Evolutionary conservation across 2,888 invertebrate species (phyloP).

Genomic region (Hydriomena furcata): DNA sequence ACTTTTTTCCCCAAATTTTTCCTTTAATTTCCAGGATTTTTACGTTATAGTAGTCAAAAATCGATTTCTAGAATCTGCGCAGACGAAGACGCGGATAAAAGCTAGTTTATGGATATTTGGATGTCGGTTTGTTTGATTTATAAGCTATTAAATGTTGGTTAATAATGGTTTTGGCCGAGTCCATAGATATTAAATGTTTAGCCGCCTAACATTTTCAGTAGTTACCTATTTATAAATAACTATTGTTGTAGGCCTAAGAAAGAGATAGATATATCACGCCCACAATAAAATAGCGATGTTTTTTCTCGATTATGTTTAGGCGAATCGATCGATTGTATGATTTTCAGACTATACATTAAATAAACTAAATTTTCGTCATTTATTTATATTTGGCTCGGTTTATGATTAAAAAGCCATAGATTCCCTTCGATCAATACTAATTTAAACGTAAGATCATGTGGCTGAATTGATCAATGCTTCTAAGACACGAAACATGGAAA

Average conservation of each 20-base stretch:
- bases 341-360: no score
- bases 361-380: no score
- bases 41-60: no score
- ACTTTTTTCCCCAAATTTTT: no score
- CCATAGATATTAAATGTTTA: slow-evolving; percentile 9
- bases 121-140: slow-evolving; percentile 26
- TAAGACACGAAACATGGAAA: no score
- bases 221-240: slow-evolving; percentile 19
- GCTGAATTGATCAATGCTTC: no score
- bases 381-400: no score
- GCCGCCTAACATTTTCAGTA: slow-evolving; percentile 1
- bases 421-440: slow-evolving; percentile 11
- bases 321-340: neutral
- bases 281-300: neutral
- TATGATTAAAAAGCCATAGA: neutral
- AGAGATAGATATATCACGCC: neutral
- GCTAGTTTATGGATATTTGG: slow-evolving; percentile 13
- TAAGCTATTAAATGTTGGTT: slow-evolving; percentile 15
- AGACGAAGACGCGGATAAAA: no score
- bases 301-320: slow-evolving; percentile 5
- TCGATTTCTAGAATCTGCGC: no score
- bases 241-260: slow-evolving; percentile 6
- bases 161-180: slow-evolving; percentile 16
- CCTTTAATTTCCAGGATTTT: no score
- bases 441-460: slow-evolving; percentile 4